Base-by-base conservation (phyloP, 1,140 invertebrate genomes). In the Hylyphantes graminicola region DNA sequence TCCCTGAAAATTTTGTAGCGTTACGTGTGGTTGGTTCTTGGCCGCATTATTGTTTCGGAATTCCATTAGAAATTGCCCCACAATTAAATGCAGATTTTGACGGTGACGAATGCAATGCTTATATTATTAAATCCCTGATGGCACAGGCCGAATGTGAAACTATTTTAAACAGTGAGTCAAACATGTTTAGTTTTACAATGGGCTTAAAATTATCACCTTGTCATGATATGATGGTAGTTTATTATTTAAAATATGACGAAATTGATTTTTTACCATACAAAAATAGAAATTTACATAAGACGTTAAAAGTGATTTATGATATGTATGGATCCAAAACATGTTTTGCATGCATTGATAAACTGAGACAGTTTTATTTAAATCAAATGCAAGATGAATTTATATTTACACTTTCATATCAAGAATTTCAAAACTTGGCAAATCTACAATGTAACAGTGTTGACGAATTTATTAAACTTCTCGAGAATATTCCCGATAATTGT, bases 111-210 rank as follows among this genome's bases (percentile, higher is more conserved):
- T n/a, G n/a, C n/a, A n/a, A n/a, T n/a, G n/a, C n/a, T n/a, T n/a
- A n/a, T n/a, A n/a, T n/a, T n/a, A n/a, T n/a, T n/a, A n/a, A n/a
- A n/a, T n/a, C n/a, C n/a, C n/a, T n/a, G n/a, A n/a, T n/a, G n/a
- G n/a, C n/a, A n/a, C n/a, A n/a, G n/a, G n/a, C n/a, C n/a, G n/a
- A n/a, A n/a, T n/a, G n/a, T n/a, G n/a, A n/a, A n/a, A n/a, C n/a
- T n/a, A n/a, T n/a, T n/a, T n/a, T n/a, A n/a, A n/a, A n/a, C n/a
- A n/a, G n/a, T n/a, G n/a, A n/a, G n/a, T n/a, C n/a, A n/a, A 61
- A 78, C n/a, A 21, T 78, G 7, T 19, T n/a, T 6, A 65, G 76
- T 78, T 78, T 78, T 78, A 67, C 63, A 12, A 78, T 55, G 51
- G 76, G 61, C 19, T 2, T 67, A n/a, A 78, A 78, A 55, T 50